Percentiles rank a stretch among this genome's conserved stretches.
Conservation (phyloP, 2,797 vertebrate genomes). For the Corythornis leucogaster region DNA sequence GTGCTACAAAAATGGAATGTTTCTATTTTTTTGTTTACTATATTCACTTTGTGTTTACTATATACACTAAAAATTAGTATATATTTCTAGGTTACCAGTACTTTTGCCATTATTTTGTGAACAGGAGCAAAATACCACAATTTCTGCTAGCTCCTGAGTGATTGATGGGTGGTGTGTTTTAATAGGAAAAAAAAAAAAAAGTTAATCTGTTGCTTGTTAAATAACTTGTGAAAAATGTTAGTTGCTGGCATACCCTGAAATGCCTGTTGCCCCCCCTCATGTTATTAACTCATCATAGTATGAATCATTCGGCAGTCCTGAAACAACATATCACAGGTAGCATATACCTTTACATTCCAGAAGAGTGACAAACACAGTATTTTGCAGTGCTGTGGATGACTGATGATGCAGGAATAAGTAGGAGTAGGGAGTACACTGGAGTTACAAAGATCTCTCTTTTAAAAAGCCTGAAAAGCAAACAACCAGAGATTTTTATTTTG, state of each 20-base stretch:
- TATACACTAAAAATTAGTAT: background rate
- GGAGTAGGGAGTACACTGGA: background rate
- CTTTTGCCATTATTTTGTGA: background rate
- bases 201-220: background rate
- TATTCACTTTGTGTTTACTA: background rate
- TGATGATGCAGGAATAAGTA: conserved; percentile 22
- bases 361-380: background rate
- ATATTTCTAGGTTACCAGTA: background rate
- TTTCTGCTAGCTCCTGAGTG: background rate
- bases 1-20: background rate
- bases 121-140: background rate
- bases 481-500: background rate
- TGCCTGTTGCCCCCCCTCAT: background rate
- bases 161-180: background rate
- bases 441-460: background rate
- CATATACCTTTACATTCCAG: background rate
- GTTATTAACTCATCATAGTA: background rate
- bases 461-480: background rate
- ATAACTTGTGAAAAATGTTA: background rate
- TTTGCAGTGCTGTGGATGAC: background rate
- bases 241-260: background rate
- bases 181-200: background rate
- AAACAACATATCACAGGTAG: background rate
- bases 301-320: conserved; percentile 5
- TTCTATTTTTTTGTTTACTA: background rate